Base-by-base conservation (phyloP, 2,113 vertebrate genomes). In the Lepus americanus region DNA sequence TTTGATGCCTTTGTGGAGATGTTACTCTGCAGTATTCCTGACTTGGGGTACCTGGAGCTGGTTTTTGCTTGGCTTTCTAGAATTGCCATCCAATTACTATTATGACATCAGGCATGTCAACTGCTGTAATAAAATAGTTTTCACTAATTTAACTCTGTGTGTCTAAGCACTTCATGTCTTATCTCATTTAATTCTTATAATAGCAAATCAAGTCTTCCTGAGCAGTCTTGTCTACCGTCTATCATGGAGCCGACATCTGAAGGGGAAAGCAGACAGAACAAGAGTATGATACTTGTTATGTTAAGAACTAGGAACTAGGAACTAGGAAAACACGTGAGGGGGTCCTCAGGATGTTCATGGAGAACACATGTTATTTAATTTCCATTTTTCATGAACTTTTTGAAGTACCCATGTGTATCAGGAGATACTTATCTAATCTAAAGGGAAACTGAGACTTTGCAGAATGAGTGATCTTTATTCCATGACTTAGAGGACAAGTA, bases 31-130 rank as follows among this genome's bases (percentile, higher is more conserved):
- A n/a, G 33, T 74, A 22, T 87, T 95, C 27, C 14, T 81, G 81
- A 74, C 27, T 39, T 77, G 44, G 33, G 25, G 9, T 53, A 59
- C 55, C 67, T 33, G 44, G 66, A 87, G 20, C 2, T 29, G 67
- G 31, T 11, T 27, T 94, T 92, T 86, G 36, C 39, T 93, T 69
- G 19, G 12, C 33, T 83, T 93, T 70, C 12, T 25, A 92, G 11
- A 72, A 87, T 87, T 74, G 59, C n/a, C 73, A 31, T 78, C 36
- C 36, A 79, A n/a, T 78, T 90, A 49, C 69, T 39, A 74, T 70
- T 87, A 89, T 92, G 70, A 23, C n/a, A 63, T 2, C 14, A 55
- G 90, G 67, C 61, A 31, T n/a, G 23, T 73, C 66, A 92, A 64
- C 23, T 66, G 33, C 69, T 77, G 9, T 73, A 63, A 63, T 64